Evolutionary conservation across 2,113 vertebrate genomes (phyloP), one percentile per base, ranked within the genome.

Genomic region (Chroicocephalus ridibundus): DNA sequence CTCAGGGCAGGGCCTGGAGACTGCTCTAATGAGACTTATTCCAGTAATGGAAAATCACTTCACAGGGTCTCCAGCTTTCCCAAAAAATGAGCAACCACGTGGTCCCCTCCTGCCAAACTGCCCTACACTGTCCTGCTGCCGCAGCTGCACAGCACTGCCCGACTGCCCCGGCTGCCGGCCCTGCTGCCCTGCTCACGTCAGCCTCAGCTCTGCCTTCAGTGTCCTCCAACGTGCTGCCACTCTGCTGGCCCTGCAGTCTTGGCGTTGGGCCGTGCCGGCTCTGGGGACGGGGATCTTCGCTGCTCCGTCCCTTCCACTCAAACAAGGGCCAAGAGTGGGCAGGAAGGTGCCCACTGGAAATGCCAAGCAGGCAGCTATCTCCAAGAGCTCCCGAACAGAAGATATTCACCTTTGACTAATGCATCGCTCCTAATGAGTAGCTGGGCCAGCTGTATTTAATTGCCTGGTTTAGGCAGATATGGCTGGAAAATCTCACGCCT

Each of bases 401-500:
- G 34, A 27, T 0, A 1, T 13, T 86, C 82, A 82, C 74, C 83
- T 89, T 66, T 72, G 80, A n/a, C 65, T 75, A 72, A 77, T 61
- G 40, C 52, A 29, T 79, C 5, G 2, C 66, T 94, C 27, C 82
- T 49, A 82, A 68, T 22, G 61, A 92, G 71, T 12, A 69, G 72
- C 44, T 5, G 9, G 55, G 36, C 47, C 65, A 86, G 83, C 65
- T 91, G 47, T 34, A 69, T 57, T 87, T 89, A 82, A 89, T 72
- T 91, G 66, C 29, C 70, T 94, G 46, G 26, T 94, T 93, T 82
- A 74, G 71, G 71, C 70, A 86, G 81, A 90, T 85, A 61, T 7
- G n/a, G 49, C 49, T 87, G 70, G 34, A 91, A 93, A 85, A 89
- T 79, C 88, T 88, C 77, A 72, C 0, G 2, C 46, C 80, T 92